Conservation (phyloP, 1,140 invertebrate genomes). For the Papilio xuthus region DNA sequence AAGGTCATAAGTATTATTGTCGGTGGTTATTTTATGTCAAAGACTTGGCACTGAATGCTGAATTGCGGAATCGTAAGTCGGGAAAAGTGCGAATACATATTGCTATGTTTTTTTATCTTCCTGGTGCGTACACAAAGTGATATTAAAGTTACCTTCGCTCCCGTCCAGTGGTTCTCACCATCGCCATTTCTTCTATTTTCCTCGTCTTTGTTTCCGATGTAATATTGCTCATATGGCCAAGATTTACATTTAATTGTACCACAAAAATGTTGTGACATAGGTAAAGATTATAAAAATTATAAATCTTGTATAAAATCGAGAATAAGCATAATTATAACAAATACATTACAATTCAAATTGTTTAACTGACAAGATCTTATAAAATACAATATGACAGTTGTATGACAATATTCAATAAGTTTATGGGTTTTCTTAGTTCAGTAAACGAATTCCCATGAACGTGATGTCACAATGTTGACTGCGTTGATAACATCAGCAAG, state of each 20-base stretch:
- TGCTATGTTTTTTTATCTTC: not conserved
- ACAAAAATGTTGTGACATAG: slow-evolving; percentile 23
- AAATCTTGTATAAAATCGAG: slow-evolving; percentile 12
- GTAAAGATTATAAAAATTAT: slow-evolving; percentile 24
- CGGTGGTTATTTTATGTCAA: too few species aligned
- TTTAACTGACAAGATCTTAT: not conserved
- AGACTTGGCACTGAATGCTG: too few species aligned
- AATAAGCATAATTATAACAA: slow-evolving; percentile 22
- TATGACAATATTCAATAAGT: not conserved
- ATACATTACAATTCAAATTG: slow-evolving; percentile 16
- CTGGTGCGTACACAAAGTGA: not conserved
- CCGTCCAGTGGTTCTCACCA: slow-evolving; percentile 61
- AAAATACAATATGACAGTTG: not conserved
- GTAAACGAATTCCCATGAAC: too few species aligned
- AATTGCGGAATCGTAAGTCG: too few species aligned
- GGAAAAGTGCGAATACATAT: too few species aligned
- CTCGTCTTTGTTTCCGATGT: slow-evolving; percentile 62
- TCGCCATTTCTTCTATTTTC: slow-evolving; percentile 52
- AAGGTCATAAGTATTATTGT: not conserved
- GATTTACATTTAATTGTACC: slow-evolving; percentile 46
- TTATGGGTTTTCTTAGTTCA: too few species aligned
- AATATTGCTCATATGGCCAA: slow-evolving; percentile 64
- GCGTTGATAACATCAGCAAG: too few species aligned
- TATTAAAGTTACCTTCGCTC: slow-evolving; percentile 55
- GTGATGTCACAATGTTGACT: too few species aligned